Percentiles rank a stretch among this genome's conserved stretches.
Conservation (phyloP, 2,888 invertebrate genomes). For the Coelogynopora nodosa region DNA sequence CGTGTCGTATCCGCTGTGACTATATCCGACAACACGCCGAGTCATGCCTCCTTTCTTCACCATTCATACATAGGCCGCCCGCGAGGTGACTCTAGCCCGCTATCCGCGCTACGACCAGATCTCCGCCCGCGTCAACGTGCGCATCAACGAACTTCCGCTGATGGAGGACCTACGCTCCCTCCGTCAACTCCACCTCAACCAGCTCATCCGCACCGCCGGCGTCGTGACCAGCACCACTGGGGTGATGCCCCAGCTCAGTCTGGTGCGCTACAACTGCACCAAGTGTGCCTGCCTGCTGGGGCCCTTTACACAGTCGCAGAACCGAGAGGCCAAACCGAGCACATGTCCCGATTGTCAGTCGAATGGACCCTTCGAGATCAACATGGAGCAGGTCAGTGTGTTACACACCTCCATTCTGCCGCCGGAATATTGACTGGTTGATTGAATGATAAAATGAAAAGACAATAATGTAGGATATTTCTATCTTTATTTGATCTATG, state of each 20-base stretch:
- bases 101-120: slow-evolving; percentile 94
- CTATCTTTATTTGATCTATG: too few species aligned
- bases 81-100: slow-evolving; percentile 78
- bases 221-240: slow-evolving; percentile 91
- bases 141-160: slow-evolving; percentile 87
- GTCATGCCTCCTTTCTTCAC: too few species aligned
- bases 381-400: slow-evolving; percentile 79
- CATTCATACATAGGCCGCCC: slow-evolving; percentile 63
- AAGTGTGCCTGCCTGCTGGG: slow-evolving; percentile 90
- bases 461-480: too few species aligned
- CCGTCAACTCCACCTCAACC: slow-evolving; percentile 67
- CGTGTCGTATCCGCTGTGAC: too few species aligned
- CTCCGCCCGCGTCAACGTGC: slow-evolving; percentile 84
- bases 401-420: not conserved
- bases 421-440: not conserved
- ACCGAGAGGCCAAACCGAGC: slow-evolving; percentile 83
- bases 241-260: slow-evolving; percentile 80
- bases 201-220: slow-evolving; percentile 84
- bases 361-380: slow-evolving; percentile 88
- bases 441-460: too few species aligned
- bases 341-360: slow-evolving; percentile 98
- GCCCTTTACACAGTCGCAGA: slow-evolving; percentile 87
- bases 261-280: slow-evolving; percentile 94
- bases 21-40: too few species aligned
- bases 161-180: slow-evolving; percentile 92